These are phyloP conservation scores for Simalia tracyae DNA, from an alignment of 2,797 vertebrate genomes.

Conservation along the genomic window DNA sequence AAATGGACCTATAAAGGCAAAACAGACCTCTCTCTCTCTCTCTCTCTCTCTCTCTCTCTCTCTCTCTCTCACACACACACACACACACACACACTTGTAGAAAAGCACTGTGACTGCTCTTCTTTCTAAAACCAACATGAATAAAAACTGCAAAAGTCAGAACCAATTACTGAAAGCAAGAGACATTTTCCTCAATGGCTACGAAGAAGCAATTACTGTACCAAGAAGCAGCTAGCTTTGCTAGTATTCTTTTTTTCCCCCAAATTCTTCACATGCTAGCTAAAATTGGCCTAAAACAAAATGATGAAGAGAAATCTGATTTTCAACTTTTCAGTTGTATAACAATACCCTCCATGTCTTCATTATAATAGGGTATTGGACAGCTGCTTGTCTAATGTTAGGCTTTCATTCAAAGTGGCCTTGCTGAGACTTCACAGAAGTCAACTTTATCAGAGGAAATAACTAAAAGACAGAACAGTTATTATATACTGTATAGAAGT, in stretches of 20 bases:
- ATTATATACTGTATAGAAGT: slow-evolving; percentile 84
- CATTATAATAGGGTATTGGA: slow-evolving; percentile 69
- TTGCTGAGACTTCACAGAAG: slow-evolving; percentile 78
- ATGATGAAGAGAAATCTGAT: slow-evolving; percentile 48
- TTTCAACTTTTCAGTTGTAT: slow-evolving; percentile 63
- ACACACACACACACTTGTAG: slow-evolving; percentile 40
- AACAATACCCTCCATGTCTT: slow-evolving; percentile 62
- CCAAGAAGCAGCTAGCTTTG: slow-evolving; percentile 72
- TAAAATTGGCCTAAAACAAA: slow-evolving; percentile 61
- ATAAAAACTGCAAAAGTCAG: slow-evolving; percentile 70
- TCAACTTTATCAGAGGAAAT: slow-evolving; percentile 81
- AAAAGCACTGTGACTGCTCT: slow-evolving; percentile 75
- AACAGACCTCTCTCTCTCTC: slow-evolving; percentile 52
- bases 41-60: slow-evolving; percentile 24
- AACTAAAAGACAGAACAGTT: slow-evolving; percentile 85
- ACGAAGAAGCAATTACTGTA: slow-evolving; percentile 56
- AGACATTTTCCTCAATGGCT: slow-evolving; percentile 68
- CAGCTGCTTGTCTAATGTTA: slow-evolving; percentile 67
- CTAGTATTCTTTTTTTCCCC: slow-evolving; percentile 65
- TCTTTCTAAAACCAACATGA: slow-evolving; percentile 65
- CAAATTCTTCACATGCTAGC: slow-evolving; percentile 68
- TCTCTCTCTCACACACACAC: slow-evolving; percentile 32
- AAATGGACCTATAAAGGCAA: slow-evolving; percentile 71
- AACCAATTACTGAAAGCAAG: slow-evolving; percentile 63
- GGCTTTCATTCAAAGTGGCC: slow-evolving; percentile 83